Percentiles rank a stretch among this genome's conserved stretches.
Evolutionary conservation across 2,888 invertebrate species (phyloP).

Genomic region (Hylaea fasciaria): DNA sequence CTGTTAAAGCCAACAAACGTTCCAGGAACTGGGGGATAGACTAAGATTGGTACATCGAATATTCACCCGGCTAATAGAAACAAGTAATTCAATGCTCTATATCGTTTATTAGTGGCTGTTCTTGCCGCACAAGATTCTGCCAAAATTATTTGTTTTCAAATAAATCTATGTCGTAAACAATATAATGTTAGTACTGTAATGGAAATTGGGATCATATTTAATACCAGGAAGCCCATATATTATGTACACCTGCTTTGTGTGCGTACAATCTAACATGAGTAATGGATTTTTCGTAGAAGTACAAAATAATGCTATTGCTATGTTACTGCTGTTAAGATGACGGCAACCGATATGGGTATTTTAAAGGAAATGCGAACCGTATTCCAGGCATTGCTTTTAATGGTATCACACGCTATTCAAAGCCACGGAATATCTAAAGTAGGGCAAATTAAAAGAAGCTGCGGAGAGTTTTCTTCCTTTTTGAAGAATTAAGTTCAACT

Average conservation of each 20-base stretch:
- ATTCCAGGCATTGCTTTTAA: not conserved
- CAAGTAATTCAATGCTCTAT: no score
- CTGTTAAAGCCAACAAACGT: no score
- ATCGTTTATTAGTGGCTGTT: not conserved
- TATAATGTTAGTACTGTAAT: conserved; percentile 41
- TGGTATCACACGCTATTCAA: not conserved
- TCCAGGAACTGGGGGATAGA: no score
- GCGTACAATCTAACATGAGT: conserved; percentile 18
- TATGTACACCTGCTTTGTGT: conserved; percentile 26
- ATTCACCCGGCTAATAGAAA: no score
- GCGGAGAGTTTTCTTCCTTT: no score
- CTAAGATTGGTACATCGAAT: no score
- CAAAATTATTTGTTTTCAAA: conserved; percentile 43
- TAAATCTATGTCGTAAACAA: conserved; percentile 48
- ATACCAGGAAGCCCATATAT: conserved; percentile 34
- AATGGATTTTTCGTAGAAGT: conserved; percentile 20
- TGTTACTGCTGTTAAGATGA: not conserved
- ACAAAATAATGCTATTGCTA: conserved; percentile 5
- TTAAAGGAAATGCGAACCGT: not conserved
- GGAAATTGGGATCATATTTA: conserved; percentile 36
- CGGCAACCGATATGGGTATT: not conserved
- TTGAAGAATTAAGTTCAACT: no score
- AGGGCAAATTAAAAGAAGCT: not conserved
- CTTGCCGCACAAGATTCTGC: conserved; percentile 27
- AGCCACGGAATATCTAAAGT: not conserved